Evolutionary conservation across 2,797 vertebrate species (phyloP), one percentile per base, ranked within the genome.

Genomic region (Prionace glauca): DNA sequence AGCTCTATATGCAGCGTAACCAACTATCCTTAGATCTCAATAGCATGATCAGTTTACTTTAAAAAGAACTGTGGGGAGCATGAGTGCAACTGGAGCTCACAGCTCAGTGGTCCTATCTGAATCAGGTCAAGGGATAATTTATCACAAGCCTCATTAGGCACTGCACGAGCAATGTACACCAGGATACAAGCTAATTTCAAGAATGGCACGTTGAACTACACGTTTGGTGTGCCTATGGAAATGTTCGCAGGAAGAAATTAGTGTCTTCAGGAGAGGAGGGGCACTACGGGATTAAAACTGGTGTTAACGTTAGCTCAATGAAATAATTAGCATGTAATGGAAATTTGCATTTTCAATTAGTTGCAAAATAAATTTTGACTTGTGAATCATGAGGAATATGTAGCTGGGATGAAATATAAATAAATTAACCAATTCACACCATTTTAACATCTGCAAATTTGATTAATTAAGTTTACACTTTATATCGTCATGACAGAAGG

Each of bases 331-430:
- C 16, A 29, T 62, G 62, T 92, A 36, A 18, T 67, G 32, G 18
- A 92, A 67, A 92, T 92, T 67, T 92, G 60, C 60, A 62, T 8
- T n/a, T 92, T 92, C 60, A 62, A 16, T 62, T 65, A 67, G 62
- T 92, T 65, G 67, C 32, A 65, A 93, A 69, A 67, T 93, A 93
- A 93, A 67, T 65, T n/a, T 93, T 36, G n/a, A 22, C 8, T 93
- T 91, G 88, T 92, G 90, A 67, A 67, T 67, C n/a, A 92, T 92
- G 60, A 92, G 62, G 32, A 62, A 65, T 65, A n/a, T 92, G 90
- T 56, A 92, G 14, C n/a, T 65, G n/a, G 32, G n/a, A 92, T 60
- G 50, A 29, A 60, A 88, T 60, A 88, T 26, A 88, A 84, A 88
- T 88, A 60, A 29, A 88, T 88, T 29, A 60, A 88, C 50, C 50